Evolutionary conservation across 2,113 vertebrate genomes (phyloP).

Genomic region (Campylomormyrus tamandua): DNA sequence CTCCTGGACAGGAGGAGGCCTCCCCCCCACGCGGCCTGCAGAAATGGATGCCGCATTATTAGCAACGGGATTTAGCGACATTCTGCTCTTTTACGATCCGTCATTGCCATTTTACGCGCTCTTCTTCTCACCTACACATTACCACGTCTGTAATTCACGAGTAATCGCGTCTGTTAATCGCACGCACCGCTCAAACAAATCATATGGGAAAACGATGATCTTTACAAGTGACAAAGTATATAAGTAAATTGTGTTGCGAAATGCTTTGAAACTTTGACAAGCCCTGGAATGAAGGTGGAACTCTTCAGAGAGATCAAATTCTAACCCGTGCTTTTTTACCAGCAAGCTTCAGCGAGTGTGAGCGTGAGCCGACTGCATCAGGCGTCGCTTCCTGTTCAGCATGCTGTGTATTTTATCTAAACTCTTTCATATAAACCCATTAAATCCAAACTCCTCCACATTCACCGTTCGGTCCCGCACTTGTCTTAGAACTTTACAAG

Average conservation of each 20-base stretch:
- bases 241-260: neutral
- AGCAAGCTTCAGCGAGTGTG: neutral
- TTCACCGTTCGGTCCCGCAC: neutral
- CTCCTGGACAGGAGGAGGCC: constrained; percentile 53
- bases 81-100: neutral
- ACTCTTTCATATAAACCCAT: neutral
- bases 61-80: neutral
- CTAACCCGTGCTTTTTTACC: neutral
- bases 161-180: neutral
- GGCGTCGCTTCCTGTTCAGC: neutral
- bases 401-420: neutral
- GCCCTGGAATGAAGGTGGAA: neutral
- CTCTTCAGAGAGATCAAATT: neutral
- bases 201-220: neutral
- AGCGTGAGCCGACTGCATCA: neutral
- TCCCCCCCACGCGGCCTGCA: constrained; percentile 58
- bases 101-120: neutral
- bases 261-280: neutral
- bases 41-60: neutral
- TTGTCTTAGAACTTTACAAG: neutral
- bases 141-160: neutral
- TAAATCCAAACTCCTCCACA: neutral
- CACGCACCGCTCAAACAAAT: neutral
- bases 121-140: neutral
- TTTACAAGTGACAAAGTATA: neutral